Base-by-base conservation (phyloP, 2,888 invertebrate species). In the Tinea trinotella region DNA sequence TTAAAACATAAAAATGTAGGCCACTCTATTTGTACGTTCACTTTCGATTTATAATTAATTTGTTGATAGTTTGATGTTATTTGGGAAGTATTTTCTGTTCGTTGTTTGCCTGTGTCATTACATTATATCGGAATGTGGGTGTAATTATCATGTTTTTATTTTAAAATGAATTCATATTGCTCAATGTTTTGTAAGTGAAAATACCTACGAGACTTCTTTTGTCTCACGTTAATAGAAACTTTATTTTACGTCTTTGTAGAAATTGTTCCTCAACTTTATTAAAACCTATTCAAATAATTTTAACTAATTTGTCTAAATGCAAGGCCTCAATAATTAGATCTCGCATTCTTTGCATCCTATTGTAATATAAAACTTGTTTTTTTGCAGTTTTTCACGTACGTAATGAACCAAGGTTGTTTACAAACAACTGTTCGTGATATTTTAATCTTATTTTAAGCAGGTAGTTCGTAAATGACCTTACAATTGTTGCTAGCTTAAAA, bases 1-100 rank as follows among this genome's bases (percentile, higher is more conserved):
- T 56, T 57, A 55, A 53, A 55, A 58, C 22, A 50, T 1, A 50
- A 50, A 50, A 50, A 50, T 50, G 50, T 50, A 50, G 50, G 50
- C n/a, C 50, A 46, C 12, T 36, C 7, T 4, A 36, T 19, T 18
- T 15, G 13, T 13, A 50, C 50, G 50, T 50, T 50, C 50, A 50
- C 50, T 50, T 50, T 50, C 50, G 24, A 24, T 50, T 30, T 30
- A 30, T 30, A 30, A 30, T 30, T 30, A 30, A 30, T 30, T 30
- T n/a, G 30, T 30, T n/a, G 30, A 30, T 30, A 30, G 30, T 30
- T 22, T 30, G n/a, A 30, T 30, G 30, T 30, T 30, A n/a, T 30
- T 30, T 30, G n/a, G 2, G 22, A 7, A 10, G 30, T 30, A 10
- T 30, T 30, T 30, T n/a, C 30, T 7, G 30, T 10, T 7, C 7